phyloP scores from a whole-genome alignment of 1,140 invertebrate genomes.

The Lucilia sericata region DNA sequence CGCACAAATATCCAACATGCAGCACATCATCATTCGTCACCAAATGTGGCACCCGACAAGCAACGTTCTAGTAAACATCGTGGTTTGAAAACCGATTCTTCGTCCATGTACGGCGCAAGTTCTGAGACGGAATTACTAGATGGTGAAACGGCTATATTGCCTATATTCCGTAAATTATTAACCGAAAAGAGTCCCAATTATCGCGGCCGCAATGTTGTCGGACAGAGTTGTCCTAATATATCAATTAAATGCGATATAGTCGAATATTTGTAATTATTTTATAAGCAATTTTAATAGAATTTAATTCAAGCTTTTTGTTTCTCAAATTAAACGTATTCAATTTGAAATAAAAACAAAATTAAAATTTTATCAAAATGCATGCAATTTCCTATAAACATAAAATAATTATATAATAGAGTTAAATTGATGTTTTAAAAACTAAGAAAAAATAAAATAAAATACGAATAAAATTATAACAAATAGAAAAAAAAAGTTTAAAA shows the following conservation, averaged over 20 bases:
- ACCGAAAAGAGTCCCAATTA: constrained; percentile 75
- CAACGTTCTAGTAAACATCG: constrained; percentile 58
- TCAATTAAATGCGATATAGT: constrained; percentile 96
- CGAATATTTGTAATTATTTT: constrained; percentile 82
- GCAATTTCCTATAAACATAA: background rate
- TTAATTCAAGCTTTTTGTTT: constrained; percentile 21
- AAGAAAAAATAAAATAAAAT: constrained; percentile 27
- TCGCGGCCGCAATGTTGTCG: constrained; percentile 67
- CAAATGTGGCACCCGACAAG: constrained; percentile 66
- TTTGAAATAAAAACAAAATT: background rate
- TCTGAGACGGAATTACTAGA: constrained; percentile 85
- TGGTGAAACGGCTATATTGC: constrained; percentile 83
- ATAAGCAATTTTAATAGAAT: background rate
- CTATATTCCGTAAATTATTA: constrained; percentile 90
- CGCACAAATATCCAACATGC: constrained; percentile 63
- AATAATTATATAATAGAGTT: background rate
- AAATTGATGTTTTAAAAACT: constrained; percentile 34
- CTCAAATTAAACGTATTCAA: background rate
- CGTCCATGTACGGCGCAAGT: constrained; percentile 79
- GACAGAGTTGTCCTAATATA: constrained; percentile 92
- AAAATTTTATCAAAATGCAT: background rate
- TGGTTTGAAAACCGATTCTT: constrained; percentile 56
- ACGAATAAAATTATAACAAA: background rate
- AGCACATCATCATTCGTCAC: constrained; percentile 66
- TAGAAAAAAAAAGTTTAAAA: too few relatives aligned